Evolutionary conservation across 1,140 invertebrate species (phyloP).

Genomic region (Drosophila chauvacae): DNA sequence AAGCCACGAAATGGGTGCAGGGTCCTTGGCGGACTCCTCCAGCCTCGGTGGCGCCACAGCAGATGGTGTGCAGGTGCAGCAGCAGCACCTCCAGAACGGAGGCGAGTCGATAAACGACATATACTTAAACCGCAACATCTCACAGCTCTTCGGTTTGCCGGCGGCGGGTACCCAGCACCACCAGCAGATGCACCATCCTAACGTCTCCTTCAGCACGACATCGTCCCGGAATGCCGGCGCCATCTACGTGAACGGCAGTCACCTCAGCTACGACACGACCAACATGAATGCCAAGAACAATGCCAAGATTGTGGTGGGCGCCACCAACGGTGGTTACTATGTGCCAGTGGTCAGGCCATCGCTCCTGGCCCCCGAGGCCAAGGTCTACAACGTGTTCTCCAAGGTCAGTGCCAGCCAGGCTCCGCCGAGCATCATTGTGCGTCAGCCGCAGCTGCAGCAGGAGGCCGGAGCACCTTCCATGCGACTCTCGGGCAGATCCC

Average conservation of each 20-base stretch:
- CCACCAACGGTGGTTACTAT: slow-evolving; percentile 67
- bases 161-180: slow-evolving; percentile 17
- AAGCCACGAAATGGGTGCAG: slow-evolving; percentile 48
- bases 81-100: slow-evolving; percentile 20
- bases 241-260: slow-evolving; percentile 76
- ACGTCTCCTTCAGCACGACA: slow-evolving; percentile 78
- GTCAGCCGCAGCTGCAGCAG: slow-evolving; percentile 56
- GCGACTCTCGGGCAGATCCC: slow-evolving; percentile 56
- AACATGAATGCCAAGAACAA: slow-evolving; percentile 72
- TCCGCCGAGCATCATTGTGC: slow-evolving; percentile 64
- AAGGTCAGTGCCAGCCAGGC: slow-evolving; percentile 65
- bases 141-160: slow-evolving; percentile 70
- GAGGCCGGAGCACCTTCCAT: slow-evolving; percentile 25
- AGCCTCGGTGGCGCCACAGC: slow-evolving; percentile 35
- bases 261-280: slow-evolving; percentile 64
- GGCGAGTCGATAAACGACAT: slow-evolving; percentile 80
- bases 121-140: slow-evolving; percentile 79
- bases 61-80: slow-evolving; percentile 7
- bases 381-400: slow-evolving; percentile 81
- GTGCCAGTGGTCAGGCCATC: slow-evolving; percentile 64
- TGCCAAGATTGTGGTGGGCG: slow-evolving; percentile 52
- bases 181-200: slow-evolving; percentile 62
- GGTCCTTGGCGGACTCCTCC: slow-evolving; percentile 22
- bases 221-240: slow-evolving; percentile 60
- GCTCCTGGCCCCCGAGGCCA: slow-evolving; percentile 59